A percentile compares a stretch with the other conserved stretches of the same genome.
These are phyloP conservation scores for Venustoraphidia nigricollis DNA, from an alignment of 2,888 invertebrate genomes.

Conservation along the genomic window DNA sequence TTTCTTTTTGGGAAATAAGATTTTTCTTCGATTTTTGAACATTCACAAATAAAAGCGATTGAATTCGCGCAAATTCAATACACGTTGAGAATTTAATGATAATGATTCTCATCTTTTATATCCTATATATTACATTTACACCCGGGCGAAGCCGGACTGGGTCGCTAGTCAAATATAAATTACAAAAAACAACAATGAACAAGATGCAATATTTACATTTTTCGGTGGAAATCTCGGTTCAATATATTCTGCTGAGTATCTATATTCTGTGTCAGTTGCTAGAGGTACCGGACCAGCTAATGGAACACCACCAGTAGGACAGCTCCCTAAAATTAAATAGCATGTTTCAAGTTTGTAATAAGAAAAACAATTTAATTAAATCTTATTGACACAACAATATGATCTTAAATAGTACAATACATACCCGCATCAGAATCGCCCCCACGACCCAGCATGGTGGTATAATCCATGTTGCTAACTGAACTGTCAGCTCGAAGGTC, in stretches of 20 bases:
- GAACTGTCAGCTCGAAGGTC: slow-evolving; percentile 74
- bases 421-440: slow-evolving; percentile 35
- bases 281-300: slow-evolving; percentile 66
- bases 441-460: slow-evolving; percentile 21
- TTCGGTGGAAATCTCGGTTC: slow-evolving; percentile 68
- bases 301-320: slow-evolving; percentile 44
- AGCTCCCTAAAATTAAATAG: not conserved
- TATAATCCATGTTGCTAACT: slow-evolving; percentile 54
- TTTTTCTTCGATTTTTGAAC: too few species aligned
- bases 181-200: not conserved
- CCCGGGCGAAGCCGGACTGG: too few species aligned
- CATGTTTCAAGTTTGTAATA: too few species aligned
- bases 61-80: too few species aligned
- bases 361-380: too few species aligned
- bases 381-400: too few species aligned
- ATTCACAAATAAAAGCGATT: too few species aligned
- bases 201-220: slow-evolving; percentile 19
- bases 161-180: slow-evolving; percentile 14
- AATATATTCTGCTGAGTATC: slow-evolving; percentile 61
- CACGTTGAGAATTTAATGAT: too few species aligned
- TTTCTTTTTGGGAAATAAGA: too few species aligned
- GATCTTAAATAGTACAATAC: too few species aligned
- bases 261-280: slow-evolving; percentile 49
- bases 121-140: too few species aligned
- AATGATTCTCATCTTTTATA: too few species aligned